Conservation (phyloP, 1,140 invertebrate species). For the Zaprionus tsacasi region DNA sequence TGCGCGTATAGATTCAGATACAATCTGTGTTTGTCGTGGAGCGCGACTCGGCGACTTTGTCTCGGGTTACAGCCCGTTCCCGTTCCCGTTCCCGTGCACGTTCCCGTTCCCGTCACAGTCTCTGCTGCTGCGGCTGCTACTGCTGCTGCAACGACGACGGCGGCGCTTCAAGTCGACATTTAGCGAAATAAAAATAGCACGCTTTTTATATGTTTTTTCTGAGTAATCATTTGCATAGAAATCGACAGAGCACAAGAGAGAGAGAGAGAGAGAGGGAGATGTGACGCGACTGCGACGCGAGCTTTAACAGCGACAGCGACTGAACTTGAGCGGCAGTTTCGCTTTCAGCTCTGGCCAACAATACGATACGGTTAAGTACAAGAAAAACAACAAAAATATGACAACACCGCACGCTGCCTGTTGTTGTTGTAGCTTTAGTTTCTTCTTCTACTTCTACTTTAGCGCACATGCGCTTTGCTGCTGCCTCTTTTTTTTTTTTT, state of each 20-base stretch:
- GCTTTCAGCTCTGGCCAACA: slow-evolving; percentile 43
- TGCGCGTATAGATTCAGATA: slow-evolving; percentile 69
- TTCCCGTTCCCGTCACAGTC: slow-evolving; percentile 63
- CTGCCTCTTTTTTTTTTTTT: neutral
- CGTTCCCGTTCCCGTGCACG: slow-evolving; percentile 32
- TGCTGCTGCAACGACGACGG: slow-evolving; percentile 40
- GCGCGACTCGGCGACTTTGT: slow-evolving; percentile 42
- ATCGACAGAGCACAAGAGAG: slow-evolving; percentile 52
- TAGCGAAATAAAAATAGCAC: slow-evolving; percentile 81
- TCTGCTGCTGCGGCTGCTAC: slow-evolving; percentile 44
- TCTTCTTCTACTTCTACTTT: slow-evolving; percentile 17
- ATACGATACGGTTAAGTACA: slow-evolving; percentile 23
- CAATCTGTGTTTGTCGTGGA: slow-evolving; percentile 65
- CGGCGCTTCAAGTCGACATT: slow-evolving; percentile 77
- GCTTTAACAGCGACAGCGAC: slow-evolving; percentile 28
- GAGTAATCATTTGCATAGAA: slow-evolving; percentile 82
- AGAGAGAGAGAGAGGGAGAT: neutral
- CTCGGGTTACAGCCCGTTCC: slow-evolving; percentile 43
- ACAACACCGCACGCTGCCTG: neutral
- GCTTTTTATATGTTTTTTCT: slow-evolving; percentile 76
- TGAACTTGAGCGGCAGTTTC: slow-evolving; percentile 73
- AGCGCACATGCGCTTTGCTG: slow-evolving; percentile 8
- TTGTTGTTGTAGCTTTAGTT: slow-evolving; percentile 27
- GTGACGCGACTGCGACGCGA: slow-evolving; percentile 15
- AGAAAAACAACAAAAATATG: neutral